Conservation (phyloP, 2,797 vertebrate genomes). For the Lemur catta region DNA sequence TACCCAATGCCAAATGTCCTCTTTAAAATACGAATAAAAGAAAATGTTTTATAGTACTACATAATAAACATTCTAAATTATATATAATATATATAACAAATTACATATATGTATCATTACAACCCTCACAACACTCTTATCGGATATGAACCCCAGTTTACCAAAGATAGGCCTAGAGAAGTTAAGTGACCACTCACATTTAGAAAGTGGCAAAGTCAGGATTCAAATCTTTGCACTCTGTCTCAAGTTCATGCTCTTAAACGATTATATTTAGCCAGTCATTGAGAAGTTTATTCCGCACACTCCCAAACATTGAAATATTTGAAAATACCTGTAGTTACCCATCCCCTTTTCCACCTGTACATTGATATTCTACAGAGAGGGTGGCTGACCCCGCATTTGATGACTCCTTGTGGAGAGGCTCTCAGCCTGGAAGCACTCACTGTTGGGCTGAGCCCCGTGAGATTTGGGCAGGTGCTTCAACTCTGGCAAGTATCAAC, state of each 20-base stretch:
- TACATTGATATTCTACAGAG: background rate
- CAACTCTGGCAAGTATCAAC: background rate
- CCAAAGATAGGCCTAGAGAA: background rate
- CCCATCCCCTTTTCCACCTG: background rate
- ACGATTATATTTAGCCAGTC: background rate
- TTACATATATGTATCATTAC: background rate
- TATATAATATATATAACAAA: background rate
- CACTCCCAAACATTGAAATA: background rate
- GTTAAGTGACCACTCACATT: background rate
- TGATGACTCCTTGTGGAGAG: background rate
- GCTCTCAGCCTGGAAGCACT: background rate
- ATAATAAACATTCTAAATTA: background rate
- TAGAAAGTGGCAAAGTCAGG: background rate
- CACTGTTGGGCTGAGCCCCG: background rate
- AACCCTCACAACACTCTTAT: background rate
- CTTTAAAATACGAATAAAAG: slow-evolving; percentile 12
- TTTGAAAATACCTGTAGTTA: background rate
- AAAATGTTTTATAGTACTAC: background rate
- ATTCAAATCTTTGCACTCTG: background rate
- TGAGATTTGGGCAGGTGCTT: background rate
- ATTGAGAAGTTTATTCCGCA: background rate
- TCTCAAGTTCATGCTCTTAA: background rate
- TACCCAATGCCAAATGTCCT: background rate
- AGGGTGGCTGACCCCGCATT: background rate
- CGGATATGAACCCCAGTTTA: background rate